Conservation (phyloP, 92 coral and sea anemone genomes). For the Galaxea fascicularis region DNA sequence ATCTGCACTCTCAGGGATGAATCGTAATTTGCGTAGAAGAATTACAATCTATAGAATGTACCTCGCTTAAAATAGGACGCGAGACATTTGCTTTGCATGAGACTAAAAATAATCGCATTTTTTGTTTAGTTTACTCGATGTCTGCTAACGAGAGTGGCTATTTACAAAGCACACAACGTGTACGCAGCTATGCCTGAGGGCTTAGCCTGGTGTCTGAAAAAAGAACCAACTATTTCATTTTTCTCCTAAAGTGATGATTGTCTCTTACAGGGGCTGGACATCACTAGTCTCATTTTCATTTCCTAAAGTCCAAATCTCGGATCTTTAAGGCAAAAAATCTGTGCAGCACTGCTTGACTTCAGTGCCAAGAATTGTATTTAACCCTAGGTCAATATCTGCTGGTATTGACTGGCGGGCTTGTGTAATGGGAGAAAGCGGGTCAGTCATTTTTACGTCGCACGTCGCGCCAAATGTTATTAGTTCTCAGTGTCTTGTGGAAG, state of each 20-base stretch:
- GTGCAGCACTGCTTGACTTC: not conserved
- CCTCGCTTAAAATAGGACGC: not conserved
- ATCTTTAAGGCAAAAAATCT: not conserved
- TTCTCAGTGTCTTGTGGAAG: constrained; percentile 25
- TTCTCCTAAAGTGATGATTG: not conserved
- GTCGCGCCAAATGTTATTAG: constrained; percentile 59
- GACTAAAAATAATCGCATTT: constrained; percentile 40
- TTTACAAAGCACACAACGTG: constrained; percentile 43
- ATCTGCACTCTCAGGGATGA: not conserved
- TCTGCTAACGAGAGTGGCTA: constrained; percentile 38
- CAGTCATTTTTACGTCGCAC: constrained; percentile 16
- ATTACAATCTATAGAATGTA: not conserved
- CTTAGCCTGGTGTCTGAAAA: constrained; percentile 24
- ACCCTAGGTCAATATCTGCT: constrained; percentile 32
- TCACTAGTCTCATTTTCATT: not conserved
- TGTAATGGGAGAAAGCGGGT: constrained; percentile 46
- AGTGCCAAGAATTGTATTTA: constrained; percentile 43
- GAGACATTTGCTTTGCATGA: constrained; percentile 10
- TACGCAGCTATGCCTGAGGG: constrained; percentile 15
- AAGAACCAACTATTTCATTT: not conserved
- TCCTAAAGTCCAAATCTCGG: not conserved
- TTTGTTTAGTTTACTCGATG: constrained; percentile 36
- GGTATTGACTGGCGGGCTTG: constrained; percentile 16
- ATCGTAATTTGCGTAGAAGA: not conserved
- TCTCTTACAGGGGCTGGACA: not conserved